A percentile compares a stretch with the other conserved stretches of the same genome.
These are phyloP conservation scores for Oxycera nigricornis DNA, from an alignment of 2,888 invertebrate species.

Conservation along the genomic window DNA sequence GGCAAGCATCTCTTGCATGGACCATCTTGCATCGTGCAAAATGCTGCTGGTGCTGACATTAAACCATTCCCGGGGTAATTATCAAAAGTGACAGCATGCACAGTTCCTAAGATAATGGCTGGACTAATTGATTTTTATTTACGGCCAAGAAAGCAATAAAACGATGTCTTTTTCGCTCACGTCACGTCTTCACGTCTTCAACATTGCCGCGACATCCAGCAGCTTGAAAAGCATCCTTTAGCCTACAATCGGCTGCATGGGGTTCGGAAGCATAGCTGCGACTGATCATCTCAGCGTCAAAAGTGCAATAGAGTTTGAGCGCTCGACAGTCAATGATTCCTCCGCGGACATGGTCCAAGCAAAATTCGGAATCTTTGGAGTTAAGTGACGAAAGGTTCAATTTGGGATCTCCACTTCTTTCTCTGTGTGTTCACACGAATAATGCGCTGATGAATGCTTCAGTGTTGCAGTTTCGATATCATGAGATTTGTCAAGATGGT, in stretches of 20 bases:
- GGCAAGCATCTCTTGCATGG: background rate
- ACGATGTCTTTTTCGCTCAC: slow-evolving; percentile 44
- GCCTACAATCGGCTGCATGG: no score
- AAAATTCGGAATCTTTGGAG: background rate
- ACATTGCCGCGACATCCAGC: slow-evolving; percentile 1
- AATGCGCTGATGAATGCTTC: slow-evolving; percentile 13
- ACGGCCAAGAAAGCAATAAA: slow-evolving; percentile 49
- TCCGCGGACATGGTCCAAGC: slow-evolving; percentile 7
- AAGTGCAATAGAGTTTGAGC: background rate
- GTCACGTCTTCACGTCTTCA: slow-evolving; percentile 18
- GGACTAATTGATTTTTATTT: slow-evolving; percentile 52
- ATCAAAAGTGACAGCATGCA: slow-evolving; percentile 52
- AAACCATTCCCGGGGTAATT: slow-evolving; percentile 52
- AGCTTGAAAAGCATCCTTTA: no score
- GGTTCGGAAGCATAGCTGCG: no score
- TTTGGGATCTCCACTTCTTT: background rate
- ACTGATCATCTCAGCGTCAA: no score
- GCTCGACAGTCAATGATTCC: background rate
- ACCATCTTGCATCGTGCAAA: slow-evolving; percentile 25
- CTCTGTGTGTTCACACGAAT: background rate
- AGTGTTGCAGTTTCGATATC: slow-evolving; percentile 32
- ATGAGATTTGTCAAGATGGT: background rate
- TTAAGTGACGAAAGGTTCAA: background rate
- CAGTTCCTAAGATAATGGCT: slow-evolving; percentile 53
- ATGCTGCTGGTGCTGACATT: slow-evolving; percentile 49